Percentiles rank a stretch among this genome's conserved stretches.
phyloP scores from a whole-genome alignment of 2,888 invertebrate species.

The Tenthredo distinguenda region DNA sequence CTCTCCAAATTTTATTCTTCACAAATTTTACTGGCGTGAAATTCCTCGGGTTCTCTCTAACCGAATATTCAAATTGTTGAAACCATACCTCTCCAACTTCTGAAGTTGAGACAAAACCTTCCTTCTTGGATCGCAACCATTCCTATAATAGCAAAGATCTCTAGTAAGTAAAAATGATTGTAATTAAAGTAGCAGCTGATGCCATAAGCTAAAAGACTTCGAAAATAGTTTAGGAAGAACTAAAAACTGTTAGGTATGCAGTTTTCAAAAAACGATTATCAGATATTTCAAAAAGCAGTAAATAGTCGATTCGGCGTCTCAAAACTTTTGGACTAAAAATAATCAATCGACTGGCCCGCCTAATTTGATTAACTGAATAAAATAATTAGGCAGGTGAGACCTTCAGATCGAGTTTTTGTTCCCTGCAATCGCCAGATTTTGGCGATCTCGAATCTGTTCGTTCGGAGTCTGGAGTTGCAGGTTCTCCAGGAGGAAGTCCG shows the following conservation, averaged over 20 bases:
- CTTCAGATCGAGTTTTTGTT: slow-evolving; percentile 17
- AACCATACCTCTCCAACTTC: not conserved
- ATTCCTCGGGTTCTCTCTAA: not conserved
- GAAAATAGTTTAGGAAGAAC: not conserved
- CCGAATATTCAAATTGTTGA: not conserved
- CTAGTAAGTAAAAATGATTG: not conserved
- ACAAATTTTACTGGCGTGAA: not conserved
- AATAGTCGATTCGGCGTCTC: too few species aligned
- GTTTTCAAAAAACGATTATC: not conserved
- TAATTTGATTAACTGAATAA: not conserved
- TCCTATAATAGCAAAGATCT: slow-evolving; percentile 3
- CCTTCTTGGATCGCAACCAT: not conserved
- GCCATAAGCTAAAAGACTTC: too few species aligned
- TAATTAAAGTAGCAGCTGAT: not conserved
- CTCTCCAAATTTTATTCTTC: not conserved
- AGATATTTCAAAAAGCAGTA: not conserved
- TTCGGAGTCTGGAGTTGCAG: slow-evolving; percentile 6
- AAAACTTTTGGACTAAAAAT: not conserved
- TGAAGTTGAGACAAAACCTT: not conserved
- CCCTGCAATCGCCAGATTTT: not conserved
- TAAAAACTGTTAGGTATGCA: not conserved
- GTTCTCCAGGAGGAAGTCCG: not conserved
- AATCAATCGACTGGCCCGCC: not conserved
- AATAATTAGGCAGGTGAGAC: not conserved
- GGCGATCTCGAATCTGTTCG: not conserved